Percentiles rank a stretch among this genome's conserved stretches.
phyloP scores from a whole-genome alignment of 2,113 vertebrate genomes.

The Notechis scutatus region DNA sequence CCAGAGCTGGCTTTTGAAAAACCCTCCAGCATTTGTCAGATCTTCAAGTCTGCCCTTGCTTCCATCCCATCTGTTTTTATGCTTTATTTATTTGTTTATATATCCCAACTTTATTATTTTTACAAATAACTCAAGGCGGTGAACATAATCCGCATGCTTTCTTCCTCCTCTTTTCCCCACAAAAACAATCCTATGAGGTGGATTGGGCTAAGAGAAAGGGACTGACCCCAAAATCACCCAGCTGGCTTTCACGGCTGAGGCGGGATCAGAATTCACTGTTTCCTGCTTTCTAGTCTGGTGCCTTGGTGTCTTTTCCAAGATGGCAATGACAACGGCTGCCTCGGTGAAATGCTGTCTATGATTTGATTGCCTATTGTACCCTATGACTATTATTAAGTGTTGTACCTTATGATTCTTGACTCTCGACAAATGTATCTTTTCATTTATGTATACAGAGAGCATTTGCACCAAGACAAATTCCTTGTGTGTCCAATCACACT shows the following conservation, averaged over 20 bases:
- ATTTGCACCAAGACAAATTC: no score
- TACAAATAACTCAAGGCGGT: neutral
- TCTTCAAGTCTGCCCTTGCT: neutral
- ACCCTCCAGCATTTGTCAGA: fast-evolving
- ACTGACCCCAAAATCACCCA: neutral
- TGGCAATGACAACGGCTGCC: no score
- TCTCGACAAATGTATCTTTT: no score
- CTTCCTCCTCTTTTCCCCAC: neutral
- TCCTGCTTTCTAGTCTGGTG: neutral
- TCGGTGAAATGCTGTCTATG: no score
- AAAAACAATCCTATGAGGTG: neutral
- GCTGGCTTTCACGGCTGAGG: neutral
- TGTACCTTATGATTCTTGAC: no score
- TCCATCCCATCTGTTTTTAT: neutral
- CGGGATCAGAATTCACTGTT: neutral
- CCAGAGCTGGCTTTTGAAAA: neutral
- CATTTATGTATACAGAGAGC: no score
- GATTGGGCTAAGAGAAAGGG: neutral
- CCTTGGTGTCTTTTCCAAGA: neutral
- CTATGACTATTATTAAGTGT: no score
- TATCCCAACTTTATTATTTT: no score
- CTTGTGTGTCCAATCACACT: no score
- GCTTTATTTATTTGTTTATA: neutral
- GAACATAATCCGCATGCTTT: neutral
- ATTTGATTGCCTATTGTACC: no score